Percentiles rank a stretch among this genome's conserved stretches.
These are phyloP conservation scores for Sitta europaea DNA, from an alignment of 2,113 vertebrate species.

Conservation along the genomic window DNA sequence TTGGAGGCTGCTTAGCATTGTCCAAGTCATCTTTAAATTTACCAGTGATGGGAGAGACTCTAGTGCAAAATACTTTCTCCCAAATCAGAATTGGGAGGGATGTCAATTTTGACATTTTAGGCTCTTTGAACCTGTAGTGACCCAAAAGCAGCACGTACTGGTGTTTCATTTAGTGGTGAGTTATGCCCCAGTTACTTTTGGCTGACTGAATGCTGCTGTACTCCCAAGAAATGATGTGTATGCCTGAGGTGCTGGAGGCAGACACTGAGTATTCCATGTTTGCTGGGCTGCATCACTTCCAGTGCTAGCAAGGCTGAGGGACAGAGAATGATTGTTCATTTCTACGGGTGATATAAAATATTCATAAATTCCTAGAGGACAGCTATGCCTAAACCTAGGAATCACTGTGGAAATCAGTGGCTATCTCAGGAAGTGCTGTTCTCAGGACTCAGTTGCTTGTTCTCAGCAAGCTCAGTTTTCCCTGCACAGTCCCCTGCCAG, in stretches of 20 bases:
- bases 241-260: background rate
- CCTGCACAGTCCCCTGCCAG: background rate
- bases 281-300: background rate
- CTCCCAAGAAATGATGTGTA: background rate
- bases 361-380: background rate
- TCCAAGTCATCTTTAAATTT: background rate
- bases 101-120: background rate
- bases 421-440: background rate
- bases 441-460: background rate
- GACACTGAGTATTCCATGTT: fast-evolving
- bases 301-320: background rate
- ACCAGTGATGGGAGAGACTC: background rate
- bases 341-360: background rate
- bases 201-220: background rate
- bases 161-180: background rate
- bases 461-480: background rate
- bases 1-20: background rate
- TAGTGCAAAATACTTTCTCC: background rate
- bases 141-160: background rate
- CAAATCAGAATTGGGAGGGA: background rate
- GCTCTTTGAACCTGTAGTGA: background rate
- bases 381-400: background rate
- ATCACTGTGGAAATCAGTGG: background rate
- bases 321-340: background rate
- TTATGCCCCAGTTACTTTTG: background rate